phyloP scores from a whole-genome alignment of 2,113 vertebrate species.

The Ardeotis arabs region DNA sequence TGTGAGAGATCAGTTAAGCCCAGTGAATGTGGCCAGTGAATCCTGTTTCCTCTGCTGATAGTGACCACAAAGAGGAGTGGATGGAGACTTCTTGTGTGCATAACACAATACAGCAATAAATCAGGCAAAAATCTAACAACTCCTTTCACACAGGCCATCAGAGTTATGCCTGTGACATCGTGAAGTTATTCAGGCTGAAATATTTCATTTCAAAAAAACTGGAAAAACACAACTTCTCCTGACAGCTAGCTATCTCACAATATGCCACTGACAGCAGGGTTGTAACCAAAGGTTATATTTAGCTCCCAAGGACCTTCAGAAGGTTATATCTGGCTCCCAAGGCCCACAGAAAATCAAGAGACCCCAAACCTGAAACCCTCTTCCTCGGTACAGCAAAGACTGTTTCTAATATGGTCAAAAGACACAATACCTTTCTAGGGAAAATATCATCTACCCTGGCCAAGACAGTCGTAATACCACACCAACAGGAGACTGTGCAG shows the following conservation, averaged over 20 bases:
- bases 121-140: neutral
- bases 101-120: neutral
- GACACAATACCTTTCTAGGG: neutral
- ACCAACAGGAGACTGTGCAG: fast-evolving
- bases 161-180: neutral
- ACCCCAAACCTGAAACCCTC: neutral
- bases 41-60: neutral
- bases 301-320: neutral
- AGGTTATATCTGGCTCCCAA: neutral
- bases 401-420: neutral
- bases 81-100: neutral
- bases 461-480: neutral
- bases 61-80: neutral
- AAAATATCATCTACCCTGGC: neutral
- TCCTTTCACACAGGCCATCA: neutral
- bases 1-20: neutral
- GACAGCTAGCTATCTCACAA: neutral
- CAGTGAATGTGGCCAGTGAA: neutral
- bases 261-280: neutral
- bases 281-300: neutral
- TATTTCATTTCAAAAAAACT: neutral
- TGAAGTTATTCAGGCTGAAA: neutral
- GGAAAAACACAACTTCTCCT: neutral
- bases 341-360: neutral
- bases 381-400: neutral